phyloP scores from a whole-genome alignment of 2,113 vertebrate species.

The Gadus chalcogrammus region DNA sequence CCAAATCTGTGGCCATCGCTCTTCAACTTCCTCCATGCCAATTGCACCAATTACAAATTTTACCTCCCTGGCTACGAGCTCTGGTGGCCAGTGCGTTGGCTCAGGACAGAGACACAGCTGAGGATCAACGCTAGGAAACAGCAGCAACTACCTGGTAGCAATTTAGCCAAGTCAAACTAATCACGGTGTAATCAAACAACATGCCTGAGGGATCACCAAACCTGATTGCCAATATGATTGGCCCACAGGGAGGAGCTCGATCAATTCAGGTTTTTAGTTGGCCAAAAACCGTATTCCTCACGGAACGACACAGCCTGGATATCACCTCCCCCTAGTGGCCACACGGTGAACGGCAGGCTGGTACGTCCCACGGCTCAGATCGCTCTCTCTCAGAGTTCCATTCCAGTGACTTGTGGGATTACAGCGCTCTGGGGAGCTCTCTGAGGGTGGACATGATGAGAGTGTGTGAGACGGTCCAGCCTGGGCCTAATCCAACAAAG shows the following conservation, averaged over 20 bases:
- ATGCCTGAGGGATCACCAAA: constrained; percentile 26
- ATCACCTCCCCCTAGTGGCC: constrained; percentile 50
- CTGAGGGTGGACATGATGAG: background rate
- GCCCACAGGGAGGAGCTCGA: background rate
- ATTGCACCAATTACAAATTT: constrained; percentile 46
- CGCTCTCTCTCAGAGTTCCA: background rate
- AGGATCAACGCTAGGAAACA: background rate
- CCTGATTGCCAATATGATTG: constrained; percentile 10
- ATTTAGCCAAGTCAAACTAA: constrained; percentile 34
- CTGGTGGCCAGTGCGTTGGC: constrained; percentile 5
- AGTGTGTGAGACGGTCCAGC: constrained; percentile 20
- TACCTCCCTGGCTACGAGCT: constrained; percentile 29
- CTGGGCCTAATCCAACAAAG: constrained; percentile 18
- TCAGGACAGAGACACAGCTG: background rate
- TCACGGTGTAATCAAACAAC: constrained; percentile 10
- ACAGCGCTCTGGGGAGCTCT: constrained; percentile 3
- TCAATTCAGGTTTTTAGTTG: background rate
- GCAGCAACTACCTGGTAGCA: constrained; percentile 34
- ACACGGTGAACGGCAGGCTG: constrained; percentile 2
- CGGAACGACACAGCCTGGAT: constrained; percentile 18
- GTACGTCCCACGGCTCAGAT: background rate
- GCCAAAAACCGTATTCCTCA: background rate
- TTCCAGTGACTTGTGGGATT: background rate
- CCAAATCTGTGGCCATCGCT: constrained; percentile 29
- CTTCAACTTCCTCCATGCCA: constrained; percentile 33